These are phyloP conservation scores for Bovichtus variegatus DNA, from an alignment of 2,797 vertebrate genomes.

Conservation along the genomic window DNA sequence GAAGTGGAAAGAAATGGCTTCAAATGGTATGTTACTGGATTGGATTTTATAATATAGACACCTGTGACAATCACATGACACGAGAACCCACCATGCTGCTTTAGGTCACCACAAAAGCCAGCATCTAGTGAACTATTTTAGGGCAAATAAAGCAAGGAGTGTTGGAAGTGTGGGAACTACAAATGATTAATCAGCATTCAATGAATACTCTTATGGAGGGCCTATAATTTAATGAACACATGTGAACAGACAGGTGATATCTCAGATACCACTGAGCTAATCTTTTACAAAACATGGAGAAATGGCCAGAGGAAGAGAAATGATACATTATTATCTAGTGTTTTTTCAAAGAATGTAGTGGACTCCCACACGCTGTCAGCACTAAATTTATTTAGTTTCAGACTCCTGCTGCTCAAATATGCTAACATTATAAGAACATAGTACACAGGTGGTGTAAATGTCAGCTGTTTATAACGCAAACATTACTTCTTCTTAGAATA, in stretches of 20 bases:
- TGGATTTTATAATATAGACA: background rate
- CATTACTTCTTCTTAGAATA: background rate
- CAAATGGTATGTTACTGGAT: background rate
- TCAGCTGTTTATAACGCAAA: background rate
- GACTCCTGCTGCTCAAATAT: background rate
- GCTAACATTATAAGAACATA: background rate
- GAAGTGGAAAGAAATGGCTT: no score
- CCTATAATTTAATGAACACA: background rate
- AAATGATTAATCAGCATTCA: background rate
- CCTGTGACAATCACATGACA: no score
- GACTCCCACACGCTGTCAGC: background rate
- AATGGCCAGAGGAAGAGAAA: background rate
- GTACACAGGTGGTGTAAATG: background rate
- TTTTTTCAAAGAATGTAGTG: background rate
- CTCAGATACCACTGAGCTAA: background rate
- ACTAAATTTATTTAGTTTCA: background rate
- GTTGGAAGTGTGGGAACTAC: background rate
- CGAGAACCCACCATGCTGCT: no score
- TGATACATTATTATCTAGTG: no score
- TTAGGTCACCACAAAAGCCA: slow-evolving; percentile 8
- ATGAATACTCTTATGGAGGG: background rate
- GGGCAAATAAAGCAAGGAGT: background rate
- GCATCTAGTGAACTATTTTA: background rate
- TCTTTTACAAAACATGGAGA: background rate
- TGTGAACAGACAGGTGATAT: background rate